Percentiles rank a stretch among this genome's conserved stretches.
Conservation (phyloP, 2,113 vertebrate genomes). For the Nothocercus nigrocapillus region DNA sequence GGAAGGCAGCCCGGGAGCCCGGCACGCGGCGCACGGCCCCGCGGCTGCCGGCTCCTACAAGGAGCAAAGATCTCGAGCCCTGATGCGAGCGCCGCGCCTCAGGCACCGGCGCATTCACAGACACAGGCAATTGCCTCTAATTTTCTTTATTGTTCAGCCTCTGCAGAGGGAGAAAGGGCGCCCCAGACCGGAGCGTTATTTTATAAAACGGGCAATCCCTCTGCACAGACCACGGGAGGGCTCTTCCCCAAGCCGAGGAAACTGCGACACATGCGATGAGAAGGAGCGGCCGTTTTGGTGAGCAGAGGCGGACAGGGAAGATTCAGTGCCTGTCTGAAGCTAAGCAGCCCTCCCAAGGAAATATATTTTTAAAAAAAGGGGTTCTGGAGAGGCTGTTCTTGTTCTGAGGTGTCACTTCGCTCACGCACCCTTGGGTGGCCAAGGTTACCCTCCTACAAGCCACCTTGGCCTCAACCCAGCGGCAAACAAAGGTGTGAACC, state of each 20-base stretch:
- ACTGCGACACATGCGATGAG: background rate
- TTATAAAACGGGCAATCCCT: background rate
- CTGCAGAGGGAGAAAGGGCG: background rate
- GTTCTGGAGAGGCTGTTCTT: background rate
- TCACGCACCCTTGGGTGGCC: background rate
- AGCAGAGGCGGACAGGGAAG: background rate
- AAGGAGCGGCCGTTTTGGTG: background rate
- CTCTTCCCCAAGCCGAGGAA: background rate
- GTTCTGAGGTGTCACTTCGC: background rate
- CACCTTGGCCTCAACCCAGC: background rate
- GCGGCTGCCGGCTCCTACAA: slow-evolving; percentile 3
- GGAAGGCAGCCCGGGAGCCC: slow-evolving; percentile 47
- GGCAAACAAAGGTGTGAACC: background rate
- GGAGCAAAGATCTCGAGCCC: slow-evolving; percentile 28
- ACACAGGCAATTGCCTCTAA: background rate
- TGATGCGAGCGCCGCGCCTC: accelerated
- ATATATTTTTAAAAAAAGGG: background rate
- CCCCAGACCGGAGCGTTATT: background rate
- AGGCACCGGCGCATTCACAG: background rate
- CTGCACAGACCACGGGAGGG: background rate
- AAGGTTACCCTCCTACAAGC: background rate
- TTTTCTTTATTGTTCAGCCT: background rate
- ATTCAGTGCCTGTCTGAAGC: background rate
- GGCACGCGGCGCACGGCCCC: background rate
- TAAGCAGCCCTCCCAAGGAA: background rate